Base-by-base conservation (phyloP, 1,140 invertebrate species). In the Drosophila malerkotliana region DNA sequence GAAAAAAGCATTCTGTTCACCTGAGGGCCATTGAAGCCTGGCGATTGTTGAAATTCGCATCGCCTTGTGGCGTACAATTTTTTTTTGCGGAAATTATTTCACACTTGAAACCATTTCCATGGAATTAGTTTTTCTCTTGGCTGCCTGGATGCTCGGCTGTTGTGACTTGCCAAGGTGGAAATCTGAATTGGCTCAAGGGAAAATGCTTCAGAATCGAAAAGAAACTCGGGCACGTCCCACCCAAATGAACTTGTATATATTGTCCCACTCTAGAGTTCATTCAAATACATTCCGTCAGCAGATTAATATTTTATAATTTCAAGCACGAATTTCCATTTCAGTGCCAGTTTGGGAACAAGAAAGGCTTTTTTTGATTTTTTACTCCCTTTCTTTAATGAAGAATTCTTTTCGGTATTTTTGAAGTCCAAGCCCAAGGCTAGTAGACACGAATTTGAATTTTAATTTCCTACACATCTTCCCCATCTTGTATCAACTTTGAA, bases 271-370 rank as follows among this genome's bases (percentile, higher is more conserved):
- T 32, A 37, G 55, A 48, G 75, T 76, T 79, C 69, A 76, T 72
- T 61, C 66, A 81, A 71, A 72, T 78, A 81, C 68, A 77, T 77
- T 74, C 44, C 72, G 73, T 49, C 15, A 47, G 56, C 12, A 66
- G 59, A 76, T 88, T 87, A 88, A 88, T 88, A 82, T 60, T 88
- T 87, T 72, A 87, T 82, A 68, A 87, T 82, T 87, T 87, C 37
- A 57, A 18, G 79, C 82, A 87, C 79, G 82, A 87, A 78, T 87
- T 72, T 78, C 77, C 51, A 85, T 87, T 77, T 85, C 48, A 32
- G 18, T 30, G 28, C 34, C 39, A 18, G 28, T 41, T 18, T 10
- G 54, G 55, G 30, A 57, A 14, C 26, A 77, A 75, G 67, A 61
- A 82, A 82, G 82, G 79, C 10, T 37, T 34, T 8, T 32, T 26